These are phyloP conservation scores for Spodoptera picta DNA, from an alignment of 2,888 invertebrate species.

Conservation along the genomic window DNA sequence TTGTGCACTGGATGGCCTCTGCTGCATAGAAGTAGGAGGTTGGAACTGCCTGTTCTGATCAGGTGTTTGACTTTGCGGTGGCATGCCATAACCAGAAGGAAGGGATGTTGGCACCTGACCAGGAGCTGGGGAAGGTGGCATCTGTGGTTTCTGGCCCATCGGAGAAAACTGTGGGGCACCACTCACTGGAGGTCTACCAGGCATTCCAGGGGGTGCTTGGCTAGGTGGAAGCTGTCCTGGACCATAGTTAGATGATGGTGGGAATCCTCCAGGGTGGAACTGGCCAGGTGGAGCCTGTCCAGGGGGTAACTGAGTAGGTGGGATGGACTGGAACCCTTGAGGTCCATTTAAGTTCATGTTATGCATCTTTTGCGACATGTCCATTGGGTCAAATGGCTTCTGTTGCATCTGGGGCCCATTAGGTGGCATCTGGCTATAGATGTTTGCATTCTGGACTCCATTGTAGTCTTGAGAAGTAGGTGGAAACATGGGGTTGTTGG, in stretches of 20 bases:
- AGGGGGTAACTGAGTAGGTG: conserved; percentile 76
- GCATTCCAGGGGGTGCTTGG: conserved; percentile 59
- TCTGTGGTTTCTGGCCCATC: conserved; percentile 65
- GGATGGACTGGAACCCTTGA: conserved; percentile 71
- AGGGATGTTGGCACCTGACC: conserved; percentile 55
- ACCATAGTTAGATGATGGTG: conserved; percentile 70
- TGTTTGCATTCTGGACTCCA: conserved; percentile 80
- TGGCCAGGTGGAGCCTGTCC: conserved; percentile 73
- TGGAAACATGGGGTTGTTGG: conserved; percentile 77
- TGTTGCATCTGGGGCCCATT: conserved; percentile 54
- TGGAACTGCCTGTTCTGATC: conserved; percentile 58
- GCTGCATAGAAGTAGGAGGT: conserved; percentile 53
- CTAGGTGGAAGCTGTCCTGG: conserved; percentile 63
- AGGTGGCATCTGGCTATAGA: conserved; percentile 73
- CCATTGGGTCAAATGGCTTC: conserved; percentile 66
- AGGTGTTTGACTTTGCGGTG: conserved; percentile 55
- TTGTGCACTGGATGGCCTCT: conserved; percentile 65
- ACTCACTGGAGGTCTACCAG: conserved; percentile 63
- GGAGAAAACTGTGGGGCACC: conserved; percentile 63
- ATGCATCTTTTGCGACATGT: conserved; percentile 85
- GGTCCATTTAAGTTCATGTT: conserved; percentile 81
- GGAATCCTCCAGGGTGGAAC: conserved; percentile 69
- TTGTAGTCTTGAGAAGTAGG: conserved; percentile 80
- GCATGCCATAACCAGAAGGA: conserved; percentile 61
- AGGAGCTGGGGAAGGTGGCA: conserved; percentile 66